These are phyloP conservation scores for Cheilosia impressa DNA, from an alignment of 2,888 invertebrate species.

Conservation along the genomic window DNA sequence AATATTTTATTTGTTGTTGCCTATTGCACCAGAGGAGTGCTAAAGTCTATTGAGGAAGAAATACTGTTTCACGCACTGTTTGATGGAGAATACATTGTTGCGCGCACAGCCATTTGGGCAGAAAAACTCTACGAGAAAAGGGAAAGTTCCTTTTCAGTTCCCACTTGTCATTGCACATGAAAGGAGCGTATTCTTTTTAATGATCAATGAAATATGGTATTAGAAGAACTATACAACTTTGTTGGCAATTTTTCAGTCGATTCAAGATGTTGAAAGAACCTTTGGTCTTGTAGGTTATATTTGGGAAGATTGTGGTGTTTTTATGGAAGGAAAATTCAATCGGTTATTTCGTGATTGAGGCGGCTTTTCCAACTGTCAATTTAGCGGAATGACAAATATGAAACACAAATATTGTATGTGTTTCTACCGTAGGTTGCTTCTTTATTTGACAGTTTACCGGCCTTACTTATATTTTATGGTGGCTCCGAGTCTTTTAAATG, in stretches of 20 bases:
- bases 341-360: too few species aligned
- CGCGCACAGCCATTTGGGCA: not conserved
- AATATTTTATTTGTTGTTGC: conserved; percentile 54
- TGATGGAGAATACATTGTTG: conserved; percentile 46
- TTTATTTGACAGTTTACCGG: too few species aligned
- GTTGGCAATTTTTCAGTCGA: conserved; percentile 68
- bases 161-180: conserved; percentile 61
- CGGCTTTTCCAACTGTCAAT: too few species aligned
- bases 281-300: conserved; percentile 14
- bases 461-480: too few species aligned
- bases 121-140: conserved; percentile 11
- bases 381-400: too few species aligned
- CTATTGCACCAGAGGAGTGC: conserved; percentile 6
- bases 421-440: too few species aligned
- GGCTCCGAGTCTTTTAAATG: too few species aligned
- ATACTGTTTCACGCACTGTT: conserved; percentile 32
- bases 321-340: conserved; percentile 26
- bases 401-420: too few species aligned
- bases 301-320: conserved; percentile 24
- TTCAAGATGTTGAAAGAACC: not conserved
- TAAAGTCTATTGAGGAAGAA: conserved; percentile 26
- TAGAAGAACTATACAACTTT: conserved; percentile 50
- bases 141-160: conserved; percentile 46
- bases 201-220: conserved; percentile 37
- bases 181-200: conserved; percentile 56